Evolutionary conservation across 53 echinoderm and acorn worm genomes (phyloP), one percentile per base, ranked within the genome.

Genomic region (Paelopatides confundens): DNA sequence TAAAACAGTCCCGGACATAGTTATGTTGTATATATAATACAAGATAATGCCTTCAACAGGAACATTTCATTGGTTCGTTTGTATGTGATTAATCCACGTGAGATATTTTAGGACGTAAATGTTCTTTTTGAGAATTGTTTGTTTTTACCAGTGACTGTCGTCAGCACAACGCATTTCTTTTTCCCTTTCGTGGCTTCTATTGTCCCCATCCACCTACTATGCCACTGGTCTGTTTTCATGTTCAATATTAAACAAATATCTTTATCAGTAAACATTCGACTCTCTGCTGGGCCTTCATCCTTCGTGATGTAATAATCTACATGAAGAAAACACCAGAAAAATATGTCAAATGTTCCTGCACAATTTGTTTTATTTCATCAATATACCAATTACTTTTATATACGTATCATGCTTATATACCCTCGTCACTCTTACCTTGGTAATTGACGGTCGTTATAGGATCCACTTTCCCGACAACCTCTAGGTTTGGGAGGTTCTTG

Each of bases 391-490:
- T n/a, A n/a, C n/a, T n/a, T n/a, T n/a, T n/a, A n/a, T n/a, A n/a
- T n/a, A n/a, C n/a, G n/a, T n/a, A n/a, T n/a, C n/a, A n/a, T n/a
- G n/a, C n/a, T n/a, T n/a, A n/a, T n/a, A n/a, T n/a, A n/a, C n/a
- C n/a, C n/a, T 4, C 43, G 43, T 43, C 12, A 12, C 10, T 43
- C 43, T 81, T 81, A 95, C 99, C 99, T 94, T 92, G 94, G 86
- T 96, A 99, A 35, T 85, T 94, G 28, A 94, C 90, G 28, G 88
- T 87, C 37, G 94, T 87, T 17, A 90, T 90, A 1, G 99, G 99
- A 67, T 99, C 99, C 30, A 94, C 90, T 53, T 99, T 99, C 30
- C 94, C 99, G 39, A 99, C 85, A 28, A 94, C 90, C 36, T 96
- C 94, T 31, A 99, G 74, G 36, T 99, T 99, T 9, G 95, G 99